A percentile compares a stretch with the other conserved stretches of the same genome.
phyloP scores from a whole-genome alignment of 2,888 invertebrate species.

The Ariolimax columbianus region DNA sequence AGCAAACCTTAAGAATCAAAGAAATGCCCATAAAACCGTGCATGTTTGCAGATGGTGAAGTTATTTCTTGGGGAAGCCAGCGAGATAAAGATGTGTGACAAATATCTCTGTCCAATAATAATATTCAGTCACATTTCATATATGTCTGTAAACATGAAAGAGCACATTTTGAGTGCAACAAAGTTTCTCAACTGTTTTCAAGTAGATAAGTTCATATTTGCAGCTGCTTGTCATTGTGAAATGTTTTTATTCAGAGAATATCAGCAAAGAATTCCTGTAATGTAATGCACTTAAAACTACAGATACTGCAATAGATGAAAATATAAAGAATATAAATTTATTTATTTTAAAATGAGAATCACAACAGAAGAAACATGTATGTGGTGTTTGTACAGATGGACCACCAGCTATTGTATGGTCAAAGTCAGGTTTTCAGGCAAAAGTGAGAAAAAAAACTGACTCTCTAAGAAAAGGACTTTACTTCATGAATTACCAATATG shows the following conservation, averaged over 20 bases:
- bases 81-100: not conserved
- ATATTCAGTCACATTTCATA: not conserved
- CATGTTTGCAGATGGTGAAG: not conserved
- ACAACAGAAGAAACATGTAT: not conserved
- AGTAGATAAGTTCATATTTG: not conserved
- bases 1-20: not conserved
- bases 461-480: not conserved
- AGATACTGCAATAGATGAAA: constrained; percentile 5
- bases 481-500: not conserved
- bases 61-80: not conserved
- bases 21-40: not conserved
- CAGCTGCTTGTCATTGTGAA: not conserved
- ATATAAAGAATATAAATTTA: not conserved
- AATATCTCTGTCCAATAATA: not conserved
- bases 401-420: not conserved
- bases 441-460: constrained; percentile 8
- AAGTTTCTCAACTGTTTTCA: not conserved
- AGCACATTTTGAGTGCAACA: not conserved
- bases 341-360: not conserved
- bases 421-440: not conserved
- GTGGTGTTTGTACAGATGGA: not conserved
- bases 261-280: not conserved
- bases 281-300: not conserved
- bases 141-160: not conserved
- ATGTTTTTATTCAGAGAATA: not conserved